phyloP scores from a whole-genome alignment of 2,113 vertebrate genomes.

The Nesogale talazaci region DNA sequence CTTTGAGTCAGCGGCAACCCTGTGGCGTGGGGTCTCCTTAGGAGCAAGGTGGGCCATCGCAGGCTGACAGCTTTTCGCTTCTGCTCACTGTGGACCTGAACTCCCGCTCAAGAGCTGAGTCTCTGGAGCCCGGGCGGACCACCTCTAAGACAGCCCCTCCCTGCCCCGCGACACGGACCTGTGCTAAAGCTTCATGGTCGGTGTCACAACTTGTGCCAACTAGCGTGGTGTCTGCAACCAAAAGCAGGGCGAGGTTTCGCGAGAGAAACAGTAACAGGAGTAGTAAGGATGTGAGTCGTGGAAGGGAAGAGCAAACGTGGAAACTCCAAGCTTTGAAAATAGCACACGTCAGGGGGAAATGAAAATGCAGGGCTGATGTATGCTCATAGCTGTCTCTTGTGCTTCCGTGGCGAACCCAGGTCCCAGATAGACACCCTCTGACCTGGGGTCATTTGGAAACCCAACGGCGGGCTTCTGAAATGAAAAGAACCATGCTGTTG shows the following conservation, averaged over 20 bases:
- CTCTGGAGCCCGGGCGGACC: background rate
- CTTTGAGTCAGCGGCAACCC: background rate
- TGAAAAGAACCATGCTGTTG: background rate
- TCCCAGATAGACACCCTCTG: background rate
- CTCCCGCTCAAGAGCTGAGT: background rate
- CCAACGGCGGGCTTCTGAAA: background rate
- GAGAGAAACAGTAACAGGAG: background rate
- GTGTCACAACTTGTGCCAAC: background rate
- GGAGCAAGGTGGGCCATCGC: background rate
- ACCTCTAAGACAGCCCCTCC: background rate
- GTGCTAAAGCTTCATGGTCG: background rate
- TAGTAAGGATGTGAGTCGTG: background rate
- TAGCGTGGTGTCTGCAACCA: background rate
- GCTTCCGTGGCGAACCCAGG: background rate
- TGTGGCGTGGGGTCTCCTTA: background rate
- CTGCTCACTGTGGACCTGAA: background rate
- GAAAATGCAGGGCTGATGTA: slow-evolving; percentile 15
- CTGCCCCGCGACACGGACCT: background rate
- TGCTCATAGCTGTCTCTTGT: background rate
- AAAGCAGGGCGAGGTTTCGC: background rate
- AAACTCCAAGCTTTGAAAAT: slow-evolving; percentile 56
- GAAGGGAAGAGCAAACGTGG: background rate
- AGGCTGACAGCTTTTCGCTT: background rate
- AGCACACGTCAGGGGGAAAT: slow-evolving; percentile 21
- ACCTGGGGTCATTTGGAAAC: slow-evolving; percentile 1